A percentile compares a stretch with the other conserved stretches of the same genome.
Evolutionary conservation across 2,797 vertebrate genomes (phyloP).

Genomic region (Acipenser ruthenus): DNA sequence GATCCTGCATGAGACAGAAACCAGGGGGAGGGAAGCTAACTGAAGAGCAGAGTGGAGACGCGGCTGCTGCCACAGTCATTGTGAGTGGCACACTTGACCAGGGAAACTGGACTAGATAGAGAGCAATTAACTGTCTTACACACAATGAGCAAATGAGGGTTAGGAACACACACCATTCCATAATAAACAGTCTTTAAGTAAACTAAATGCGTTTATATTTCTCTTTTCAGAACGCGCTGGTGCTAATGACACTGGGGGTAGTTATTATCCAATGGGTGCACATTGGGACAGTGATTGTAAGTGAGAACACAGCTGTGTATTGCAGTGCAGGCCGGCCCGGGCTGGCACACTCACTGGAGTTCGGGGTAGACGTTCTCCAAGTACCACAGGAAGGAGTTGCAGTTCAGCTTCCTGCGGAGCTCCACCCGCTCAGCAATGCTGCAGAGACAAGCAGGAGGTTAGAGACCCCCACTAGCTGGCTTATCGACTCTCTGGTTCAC

Average conservation of each 20-base stretch:
- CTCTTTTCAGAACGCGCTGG: background rate
- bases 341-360: slow-evolving; percentile 71
- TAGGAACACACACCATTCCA: too few species aligned
- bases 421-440: slow-evolving; percentile 81
- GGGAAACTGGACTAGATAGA: background rate
- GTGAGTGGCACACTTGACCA: too few species aligned
- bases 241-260: too few species aligned
- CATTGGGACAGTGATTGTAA: background rate
- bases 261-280: background rate
- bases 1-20: slow-evolving; percentile 56
- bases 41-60: too few species aligned
- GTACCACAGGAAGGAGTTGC: slow-evolving; percentile 97
- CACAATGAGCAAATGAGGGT: background rate
- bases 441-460: slow-evolving; percentile 2
- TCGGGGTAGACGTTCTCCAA: slow-evolving; percentile 94
- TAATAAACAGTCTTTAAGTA: too few species aligned
- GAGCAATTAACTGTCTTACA: background rate
- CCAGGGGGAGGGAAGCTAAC: background rate
- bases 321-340: background rate
- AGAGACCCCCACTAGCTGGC: background rate
- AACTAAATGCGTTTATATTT: too few species aligned
- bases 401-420: slow-evolving; percentile 80
- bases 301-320: too few species aligned
- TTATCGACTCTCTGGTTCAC: too few species aligned
- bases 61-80: too few species aligned